Base-by-base conservation (phyloP, 64 coral and sea anemone species). In the Porites australiensis region DNA sequence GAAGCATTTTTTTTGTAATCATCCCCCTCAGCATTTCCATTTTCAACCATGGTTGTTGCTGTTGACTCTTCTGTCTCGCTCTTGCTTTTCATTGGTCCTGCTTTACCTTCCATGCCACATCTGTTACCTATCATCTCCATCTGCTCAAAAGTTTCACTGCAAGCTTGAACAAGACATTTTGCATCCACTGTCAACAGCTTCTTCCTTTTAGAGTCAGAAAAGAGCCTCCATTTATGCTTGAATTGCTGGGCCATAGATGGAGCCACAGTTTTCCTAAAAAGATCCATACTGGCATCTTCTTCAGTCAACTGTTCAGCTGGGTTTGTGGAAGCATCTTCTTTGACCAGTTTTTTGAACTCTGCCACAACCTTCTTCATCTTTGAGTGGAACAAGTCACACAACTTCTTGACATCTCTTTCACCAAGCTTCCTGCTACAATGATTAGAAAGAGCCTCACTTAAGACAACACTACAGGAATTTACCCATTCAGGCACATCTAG, bases 371-470 rank as follows among this genome's bases (percentile, higher is more conserved):
- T 88, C 3, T 62, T 61, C 44, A 88, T 59, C 57, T 72, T 75
- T 75, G 86, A 63, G 54, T 59, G 71, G 58, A 88, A 88, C 54
- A 88, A 60, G 9, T 45, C 70, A 60, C 48, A 75, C 53, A 88
- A 46, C 27, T 88, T 88, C 52, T 75, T 75, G 12, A 75, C 86
- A 88, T 88, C 70, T 72, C 53, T 46, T 44, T 75, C 5, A 10
- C 74, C 86, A 63, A 88, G 86, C 50, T 88, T 88, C 8, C 15
- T 19, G 52, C 70, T 88, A 61, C 86, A 87, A 7, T 72, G 72
- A n/a, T 87, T 68, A 15, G 22, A 47, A 52, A 87, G 50, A 50
- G 68, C 72, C 21, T 70, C 51, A 14, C 49, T 18, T 2, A 87
- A 72, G 22, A 74, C 72, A 52, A 2, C 45, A 22, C 55, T 72